Conservation (phyloP, 2,888 invertebrate species). For the Octodonta nipae region DNA sequence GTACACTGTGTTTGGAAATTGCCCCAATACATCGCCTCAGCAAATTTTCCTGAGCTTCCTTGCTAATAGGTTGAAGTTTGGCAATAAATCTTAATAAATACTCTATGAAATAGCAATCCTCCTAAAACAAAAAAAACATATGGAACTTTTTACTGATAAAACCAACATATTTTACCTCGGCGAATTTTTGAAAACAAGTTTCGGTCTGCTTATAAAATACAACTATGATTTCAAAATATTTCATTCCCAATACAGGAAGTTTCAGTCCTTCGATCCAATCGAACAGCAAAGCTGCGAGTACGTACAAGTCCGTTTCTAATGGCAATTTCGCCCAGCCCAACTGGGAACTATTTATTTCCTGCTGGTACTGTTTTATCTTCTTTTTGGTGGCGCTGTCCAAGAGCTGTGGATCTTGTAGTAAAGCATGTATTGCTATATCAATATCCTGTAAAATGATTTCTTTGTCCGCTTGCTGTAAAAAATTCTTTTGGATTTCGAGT, state of each 20-base stretch:
- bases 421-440: constrained; percentile 36
- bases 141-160: neutral
- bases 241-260: constrained; percentile 50
- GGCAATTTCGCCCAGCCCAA: constrained; percentile 52
- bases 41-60: constrained; percentile 46
- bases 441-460: constrained; percentile 22
- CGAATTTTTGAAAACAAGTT: constrained; percentile 45
- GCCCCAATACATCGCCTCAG: constrained; percentile 52
- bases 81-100: constrained; percentile 57
- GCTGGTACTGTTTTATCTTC: constrained; percentile 41
- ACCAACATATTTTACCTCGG: no score
- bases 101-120: constrained; percentile 53
- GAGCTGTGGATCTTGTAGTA: constrained; percentile 44
- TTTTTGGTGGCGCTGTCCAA: constrained; percentile 43
- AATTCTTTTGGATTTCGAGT: constrained; percentile 36
- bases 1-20: constrained; percentile 51
- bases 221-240: constrained; percentile 55
- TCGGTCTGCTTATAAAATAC: constrained; percentile 47
- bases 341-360: constrained; percentile 52
- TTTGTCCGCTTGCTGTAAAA: constrained; percentile 23
- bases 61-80: constrained; percentile 49
- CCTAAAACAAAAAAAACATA: constrained; percentile 36
- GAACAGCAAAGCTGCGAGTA: constrained; percentile 52
- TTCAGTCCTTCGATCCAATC: constrained; percentile 68
- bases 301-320: constrained; percentile 48